phyloP scores from a whole-genome alignment of 2,113 vertebrate species.

The Plecotus auritus region DNA sequence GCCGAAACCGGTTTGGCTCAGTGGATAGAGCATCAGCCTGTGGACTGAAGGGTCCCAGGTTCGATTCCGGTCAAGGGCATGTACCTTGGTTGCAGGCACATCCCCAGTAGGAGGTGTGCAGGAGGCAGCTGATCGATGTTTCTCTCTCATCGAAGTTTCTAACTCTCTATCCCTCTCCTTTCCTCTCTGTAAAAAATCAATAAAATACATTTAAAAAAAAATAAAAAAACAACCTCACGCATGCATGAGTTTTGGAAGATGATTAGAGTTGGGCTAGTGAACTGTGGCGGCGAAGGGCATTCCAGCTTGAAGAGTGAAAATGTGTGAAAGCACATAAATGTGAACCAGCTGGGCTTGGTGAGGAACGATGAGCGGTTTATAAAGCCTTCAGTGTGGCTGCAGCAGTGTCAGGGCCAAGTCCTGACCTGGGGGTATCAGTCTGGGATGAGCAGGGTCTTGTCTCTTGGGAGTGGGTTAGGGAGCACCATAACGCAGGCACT shows the following conservation, averaged over 20 bases:
- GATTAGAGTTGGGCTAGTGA: background rate
- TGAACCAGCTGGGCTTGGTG: background rate
- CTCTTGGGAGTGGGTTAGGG: background rate
- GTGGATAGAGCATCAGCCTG: too few species aligned
- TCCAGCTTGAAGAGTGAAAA: background rate
- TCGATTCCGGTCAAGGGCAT: too few species aligned
- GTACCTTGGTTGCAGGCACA: too few species aligned
- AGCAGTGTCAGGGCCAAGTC: background rate
- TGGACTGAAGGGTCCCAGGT: too few species aligned
- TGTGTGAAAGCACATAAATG: background rate
- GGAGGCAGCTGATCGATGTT: too few species aligned
- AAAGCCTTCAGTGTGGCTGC: background rate
- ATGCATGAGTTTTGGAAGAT: background rate
- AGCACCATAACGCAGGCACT: too few species aligned
- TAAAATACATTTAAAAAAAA: too few species aligned
- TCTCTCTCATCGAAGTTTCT: too few species aligned
- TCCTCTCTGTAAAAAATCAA: too few species aligned
- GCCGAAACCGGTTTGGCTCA: too few species aligned
- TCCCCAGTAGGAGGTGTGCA: too few species aligned
- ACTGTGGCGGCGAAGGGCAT: background rate
- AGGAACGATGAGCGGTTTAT: background rate
- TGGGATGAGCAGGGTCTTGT: background rate
- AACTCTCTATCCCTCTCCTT: too few species aligned
- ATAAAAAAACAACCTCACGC: background rate
- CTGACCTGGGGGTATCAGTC: rapidly evolving